A percentile compares a stretch with the other conserved stretches of the same genome.
Conservation (phyloP, 2,113 vertebrate species). For the Manacus vitellinus region DNA sequence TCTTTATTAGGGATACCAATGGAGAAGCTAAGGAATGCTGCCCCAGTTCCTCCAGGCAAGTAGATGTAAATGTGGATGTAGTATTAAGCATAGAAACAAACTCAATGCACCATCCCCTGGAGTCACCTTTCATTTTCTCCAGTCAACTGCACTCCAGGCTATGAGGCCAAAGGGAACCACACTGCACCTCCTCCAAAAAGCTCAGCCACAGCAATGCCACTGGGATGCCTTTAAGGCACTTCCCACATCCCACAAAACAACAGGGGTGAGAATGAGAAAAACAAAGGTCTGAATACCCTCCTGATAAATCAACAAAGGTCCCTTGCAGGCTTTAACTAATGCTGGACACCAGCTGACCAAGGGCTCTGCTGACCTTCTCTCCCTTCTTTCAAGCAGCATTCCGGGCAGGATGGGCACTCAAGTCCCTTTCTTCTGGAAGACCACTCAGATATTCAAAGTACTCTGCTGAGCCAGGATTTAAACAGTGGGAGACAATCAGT, state of each 20-base stretch:
- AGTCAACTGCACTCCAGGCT: neutral
- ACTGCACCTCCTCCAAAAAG: neutral
- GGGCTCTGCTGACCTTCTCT: neutral
- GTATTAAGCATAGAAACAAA: neutral
- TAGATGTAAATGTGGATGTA: neutral
- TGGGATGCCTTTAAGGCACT: neutral
- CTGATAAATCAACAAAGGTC: neutral
- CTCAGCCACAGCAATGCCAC: rapidly evolving
- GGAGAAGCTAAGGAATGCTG: neutral
- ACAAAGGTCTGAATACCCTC: neutral
- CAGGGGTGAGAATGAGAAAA: neutral
- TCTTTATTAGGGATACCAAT: neutral
- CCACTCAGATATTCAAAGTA: neutral
- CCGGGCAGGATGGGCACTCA: neutral
- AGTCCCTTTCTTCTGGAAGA: neutral
- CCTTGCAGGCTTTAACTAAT: neutral
- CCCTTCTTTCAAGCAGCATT: neutral
- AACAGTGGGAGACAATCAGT: neutral
- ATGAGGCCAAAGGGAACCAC: neutral
- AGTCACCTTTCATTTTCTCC: neutral
- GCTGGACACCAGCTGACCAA: neutral
- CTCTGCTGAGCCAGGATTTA: neutral
- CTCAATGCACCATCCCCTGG: neutral
- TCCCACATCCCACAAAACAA: neutral
- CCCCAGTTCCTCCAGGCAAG: neutral